Conservation (phyloP, 2,888 invertebrate species). For the Lapara coniferarum region DNA sequence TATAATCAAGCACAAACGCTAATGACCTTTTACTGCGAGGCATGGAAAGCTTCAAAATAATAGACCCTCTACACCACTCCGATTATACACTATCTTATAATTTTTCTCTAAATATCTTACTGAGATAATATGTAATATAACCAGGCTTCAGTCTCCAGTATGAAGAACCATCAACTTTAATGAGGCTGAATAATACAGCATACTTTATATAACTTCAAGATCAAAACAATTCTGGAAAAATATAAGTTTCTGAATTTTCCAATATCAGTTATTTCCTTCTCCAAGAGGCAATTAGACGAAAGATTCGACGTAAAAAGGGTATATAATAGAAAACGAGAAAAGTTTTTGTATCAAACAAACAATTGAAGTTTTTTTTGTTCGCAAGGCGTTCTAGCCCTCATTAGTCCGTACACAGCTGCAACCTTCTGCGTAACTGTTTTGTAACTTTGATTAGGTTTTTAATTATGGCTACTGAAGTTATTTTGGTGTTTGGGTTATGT, state of each 20-base stretch:
- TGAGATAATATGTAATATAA: neutral
- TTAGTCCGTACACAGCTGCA: slow-evolving; percentile 22
- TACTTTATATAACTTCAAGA: neutral
- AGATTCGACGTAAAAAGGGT: slow-evolving; percentile 35
- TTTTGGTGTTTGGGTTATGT: neutral
- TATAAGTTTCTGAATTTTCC: neutral
- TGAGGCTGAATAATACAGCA: neutral
- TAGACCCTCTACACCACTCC: too few species aligned
- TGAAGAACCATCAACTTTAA: neutral
- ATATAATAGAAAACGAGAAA: slow-evolving; percentile 40
- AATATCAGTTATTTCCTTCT: slow-evolving; percentile 29
- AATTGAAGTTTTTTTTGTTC: slow-evolving; percentile 38
- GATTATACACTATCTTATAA: too few species aligned
- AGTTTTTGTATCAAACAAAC: slow-evolving; percentile 42
- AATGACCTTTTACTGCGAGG: too few species aligned
- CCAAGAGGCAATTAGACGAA: slow-evolving; percentile 40
- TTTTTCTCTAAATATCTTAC: too few species aligned
- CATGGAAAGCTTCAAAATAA: too few species aligned
- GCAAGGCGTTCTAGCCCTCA: slow-evolving; percentile 29
- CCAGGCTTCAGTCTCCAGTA: neutral
- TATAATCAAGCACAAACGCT: too few species aligned
- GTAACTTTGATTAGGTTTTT: slow-evolving; percentile 24
- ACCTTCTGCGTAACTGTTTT: slow-evolving; percentile 3
- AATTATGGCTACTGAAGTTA: slow-evolving; percentile 17
- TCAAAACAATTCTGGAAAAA: neutral